Conservation (phyloP, 2,888 invertebrate species). For the Archaeoteleia sp. region DNA sequence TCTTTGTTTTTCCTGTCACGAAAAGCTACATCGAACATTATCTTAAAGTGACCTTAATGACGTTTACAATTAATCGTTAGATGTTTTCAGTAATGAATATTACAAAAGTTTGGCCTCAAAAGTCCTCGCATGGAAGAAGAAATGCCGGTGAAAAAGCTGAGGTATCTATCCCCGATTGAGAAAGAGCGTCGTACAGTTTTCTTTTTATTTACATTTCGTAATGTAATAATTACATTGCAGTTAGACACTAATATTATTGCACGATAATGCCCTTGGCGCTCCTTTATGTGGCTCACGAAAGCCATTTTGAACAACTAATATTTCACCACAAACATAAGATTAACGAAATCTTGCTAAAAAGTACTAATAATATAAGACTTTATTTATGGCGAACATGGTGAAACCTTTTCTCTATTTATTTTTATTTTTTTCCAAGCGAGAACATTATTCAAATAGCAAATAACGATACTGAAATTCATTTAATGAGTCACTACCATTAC, state of each 20-base stretch:
- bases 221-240: conserved; percentile 52
- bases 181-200: conserved; percentile 34
- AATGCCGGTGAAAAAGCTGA: conserved; percentile 36
- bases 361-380: conserved; percentile 46
- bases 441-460: conserved; percentile 46
- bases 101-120: conserved; percentile 45
- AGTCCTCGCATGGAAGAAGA: conserved; percentile 34
- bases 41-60: conserved; percentile 18
- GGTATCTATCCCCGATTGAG: conserved; percentile 41
- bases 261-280: conserved; percentile 55
- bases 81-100: conserved; percentile 29
- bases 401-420: conserved; percentile 9
- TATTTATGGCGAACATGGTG: conserved; percentile 47
- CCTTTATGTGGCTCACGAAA: conserved; percentile 53
- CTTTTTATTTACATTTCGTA: conserved; percentile 54
- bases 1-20: conserved; percentile 7
- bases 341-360: conserved; percentile 54
- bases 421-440: conserved; percentile 11
- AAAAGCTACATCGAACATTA: conserved; percentile 3
- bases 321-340: conserved; percentile 46
- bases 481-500: conserved; percentile 13
- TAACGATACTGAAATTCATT: conserved; percentile 26
- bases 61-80: conserved; percentile 23
- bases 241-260: conserved; percentile 51
- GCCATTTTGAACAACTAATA: conserved; percentile 48